Percentiles rank a stretch among this genome's conserved stretches.
Conservation (phyloP, 1,140 invertebrate species). For the Lepidostoma basale region DNA sequence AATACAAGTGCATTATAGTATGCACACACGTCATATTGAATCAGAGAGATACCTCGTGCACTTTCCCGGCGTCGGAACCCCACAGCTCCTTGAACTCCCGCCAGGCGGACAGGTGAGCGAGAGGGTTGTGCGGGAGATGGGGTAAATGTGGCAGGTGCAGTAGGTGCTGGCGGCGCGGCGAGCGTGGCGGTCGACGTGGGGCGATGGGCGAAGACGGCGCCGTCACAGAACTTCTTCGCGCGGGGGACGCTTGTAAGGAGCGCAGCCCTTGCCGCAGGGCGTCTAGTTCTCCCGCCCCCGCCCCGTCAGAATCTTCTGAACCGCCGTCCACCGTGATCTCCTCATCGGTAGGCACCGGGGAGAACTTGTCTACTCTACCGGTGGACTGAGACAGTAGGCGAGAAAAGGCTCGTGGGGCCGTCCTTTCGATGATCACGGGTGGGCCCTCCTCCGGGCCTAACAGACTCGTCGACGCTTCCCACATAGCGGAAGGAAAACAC, state of each 20-base stretch:
- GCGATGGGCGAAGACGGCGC: slow-evolving; percentile 59
- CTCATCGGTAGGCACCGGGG: slow-evolving; percentile 51
- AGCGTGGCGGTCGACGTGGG: slow-evolving; percentile 53
- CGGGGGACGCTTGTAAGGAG: slow-evolving; percentile 48
- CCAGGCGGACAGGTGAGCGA: slow-evolving; percentile 58
- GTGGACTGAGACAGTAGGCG: slow-evolving; percentile 30
- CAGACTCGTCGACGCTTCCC: slow-evolving; percentile 37
- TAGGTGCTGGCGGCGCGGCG: slow-evolving; percentile 51
- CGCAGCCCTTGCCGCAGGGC: slow-evolving; percentile 51
- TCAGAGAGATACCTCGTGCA: slow-evolving; percentile 56
- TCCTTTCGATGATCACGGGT: slow-evolving; percentile 27
- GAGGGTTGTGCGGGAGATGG: slow-evolving; percentile 55
- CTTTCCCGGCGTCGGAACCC: slow-evolving; percentile 50
- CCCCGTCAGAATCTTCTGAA: slow-evolving; percentile 45
- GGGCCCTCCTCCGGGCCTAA: slow-evolving; percentile 16
- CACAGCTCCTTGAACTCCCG: slow-evolving; percentile 45
- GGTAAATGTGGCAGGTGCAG: slow-evolving; percentile 55
- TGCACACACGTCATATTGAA: too few relatives aligned
- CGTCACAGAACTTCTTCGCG: slow-evolving; percentile 55
- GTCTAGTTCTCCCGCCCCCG: slow-evolving; percentile 57
- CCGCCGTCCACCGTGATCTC: slow-evolving; percentile 42
- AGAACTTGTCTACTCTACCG: slow-evolving; percentile 34
- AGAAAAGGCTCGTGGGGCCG: slow-evolving; percentile 24
- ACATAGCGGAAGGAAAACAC: slow-evolving; percentile 21
- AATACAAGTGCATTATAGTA: too few relatives aligned